Base-by-base conservation (phyloP, 2,888 invertebrate genomes). In the Eristalis tenax region DNA sequence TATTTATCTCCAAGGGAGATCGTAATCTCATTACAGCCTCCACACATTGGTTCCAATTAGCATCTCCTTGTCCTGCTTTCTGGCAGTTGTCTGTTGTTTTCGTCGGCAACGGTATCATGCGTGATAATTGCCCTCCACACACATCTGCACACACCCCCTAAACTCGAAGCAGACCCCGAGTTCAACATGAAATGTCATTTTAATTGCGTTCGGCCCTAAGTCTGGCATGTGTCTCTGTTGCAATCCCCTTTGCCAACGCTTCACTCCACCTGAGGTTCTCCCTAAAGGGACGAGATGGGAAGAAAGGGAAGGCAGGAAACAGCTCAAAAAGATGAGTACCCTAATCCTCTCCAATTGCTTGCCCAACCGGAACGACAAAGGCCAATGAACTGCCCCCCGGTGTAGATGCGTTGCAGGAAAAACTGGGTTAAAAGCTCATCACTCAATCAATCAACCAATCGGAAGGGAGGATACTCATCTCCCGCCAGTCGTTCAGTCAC, bases 301-400 rank as follows among this genome's bases (percentile, higher is more conserved):
- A n/a, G n/a, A n/a, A n/a, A n/a, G n/a, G n/a, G 38, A 26, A 43
- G 1, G 13, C 43, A 64, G 23, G 26, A 26, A 26, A 4, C 26
- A 26, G 26, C 32, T 32, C 32, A 32, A 32, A 32, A 32, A 32
- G 4, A 4, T 4, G 8, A 10, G 32, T 32, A 32, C 57, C 15
- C 35, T 32, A 22, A 40, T 11, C 74, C 50, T 32, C 8, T n/a
- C 23, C 26, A 63, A 77, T 26, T 83, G 78, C 70, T 23, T 56
- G 83, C 23, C 56, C 15, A 63, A n/a, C 70, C 66, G 75, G 56
- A 83, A 86, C 35, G 61, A 43, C 61, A 78, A 50, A 86, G 86
- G 78, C 23, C 78, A 78, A 83, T 79, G 74, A 86, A 83, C 86
- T 75, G 13, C 0, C 13, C 32, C 35, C 26, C 38, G 8, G 32